These are phyloP conservation scores for Pseudoatta argentina DNA, from an alignment of 1,140 invertebrate genomes.

Conservation along the genomic window DNA sequence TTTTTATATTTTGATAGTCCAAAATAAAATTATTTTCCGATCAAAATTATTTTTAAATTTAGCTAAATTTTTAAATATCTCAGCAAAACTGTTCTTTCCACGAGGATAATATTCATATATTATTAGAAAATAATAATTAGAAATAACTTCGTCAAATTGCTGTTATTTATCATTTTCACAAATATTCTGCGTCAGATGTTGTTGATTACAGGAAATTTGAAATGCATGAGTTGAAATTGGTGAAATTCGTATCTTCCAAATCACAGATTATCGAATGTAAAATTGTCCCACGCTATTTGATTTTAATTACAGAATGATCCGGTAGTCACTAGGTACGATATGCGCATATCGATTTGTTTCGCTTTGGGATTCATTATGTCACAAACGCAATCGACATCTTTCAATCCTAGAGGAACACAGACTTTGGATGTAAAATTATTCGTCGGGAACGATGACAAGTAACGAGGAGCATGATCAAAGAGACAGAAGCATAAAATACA, in stretches of 20 bases:
- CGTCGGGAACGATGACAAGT: slow-evolving; percentile 23
- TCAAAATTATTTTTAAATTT: no score
- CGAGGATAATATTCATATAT: not conserved
- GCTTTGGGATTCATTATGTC: not conserved
- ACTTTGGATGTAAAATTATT: slow-evolving; percentile 39
- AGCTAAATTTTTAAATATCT: no score
- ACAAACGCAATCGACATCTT: slow-evolving; percentile 8
- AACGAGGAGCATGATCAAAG: slow-evolving; percentile 43
- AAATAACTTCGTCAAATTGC: not conserved
- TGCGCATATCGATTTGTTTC: not conserved
- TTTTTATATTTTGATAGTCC: no score
- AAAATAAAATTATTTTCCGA: no score
- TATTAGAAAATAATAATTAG: not conserved
- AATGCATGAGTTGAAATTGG: not conserved
- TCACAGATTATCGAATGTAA: not conserved
- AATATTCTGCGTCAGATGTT: not conserved
- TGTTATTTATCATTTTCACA: not conserved
- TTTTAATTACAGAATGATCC: not conserved
- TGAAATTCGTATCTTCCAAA: not conserved
- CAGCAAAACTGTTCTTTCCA: no score
- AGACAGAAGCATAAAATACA: slow-evolving; percentile 40
- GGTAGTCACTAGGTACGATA: not conserved
- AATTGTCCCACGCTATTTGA: not conserved
- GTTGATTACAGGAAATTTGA: not conserved
- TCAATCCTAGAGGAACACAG: not conserved